Evolutionary conservation across 2,797 vertebrate genomes (phyloP), one percentile per base, ranked within the genome.

Genomic region (Sebastes glaucus): DNA sequence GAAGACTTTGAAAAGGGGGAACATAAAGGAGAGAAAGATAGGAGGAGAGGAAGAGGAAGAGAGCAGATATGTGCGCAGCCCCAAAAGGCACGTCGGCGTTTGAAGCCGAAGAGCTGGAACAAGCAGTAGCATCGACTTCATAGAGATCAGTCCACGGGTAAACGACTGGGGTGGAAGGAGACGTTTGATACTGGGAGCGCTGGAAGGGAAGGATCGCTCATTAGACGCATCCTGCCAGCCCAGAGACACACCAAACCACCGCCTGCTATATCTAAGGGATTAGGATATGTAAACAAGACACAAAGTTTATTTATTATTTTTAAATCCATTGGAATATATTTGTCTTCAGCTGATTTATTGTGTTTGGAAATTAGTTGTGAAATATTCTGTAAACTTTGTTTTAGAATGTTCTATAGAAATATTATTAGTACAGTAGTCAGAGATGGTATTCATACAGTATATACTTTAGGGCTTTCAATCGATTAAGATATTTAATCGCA

Each of bases 141-240:
- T 84, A 93, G 88, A 91, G 90, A 90, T 88, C 88, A 82, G 90
- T 95, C 91, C 86, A 85, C 78, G 85, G 92, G 87, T 94, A 92
- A 94, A 93, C 84, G 91, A 90, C 84, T 89, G 89, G 92, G 88
- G 94, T 90, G 92, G 90, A 95, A 92, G 92, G 90, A 94, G 91
- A 88, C 75, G 92, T 93, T 94, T 93, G 90, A 93, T 91, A 93
- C 87, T 91, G 90, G 89, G 90, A 90, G 87, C 20, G 91, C 91
- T 92, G 91, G 87, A 87, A 93, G 91, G 82, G 74, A 86, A 93
- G 89, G 79, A 84, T 87, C 63, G 82, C 92, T 94, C 89, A 93
- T 94, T 93, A 93, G 88, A 93, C n/a, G 18, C 92, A 87, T 93
- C 92, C 88, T 46, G 72, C 83, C 85, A 83, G 85, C 83, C 25